Conservation (phyloP, 1,140 invertebrate genomes). For the Scaptomyza montana region DNA sequence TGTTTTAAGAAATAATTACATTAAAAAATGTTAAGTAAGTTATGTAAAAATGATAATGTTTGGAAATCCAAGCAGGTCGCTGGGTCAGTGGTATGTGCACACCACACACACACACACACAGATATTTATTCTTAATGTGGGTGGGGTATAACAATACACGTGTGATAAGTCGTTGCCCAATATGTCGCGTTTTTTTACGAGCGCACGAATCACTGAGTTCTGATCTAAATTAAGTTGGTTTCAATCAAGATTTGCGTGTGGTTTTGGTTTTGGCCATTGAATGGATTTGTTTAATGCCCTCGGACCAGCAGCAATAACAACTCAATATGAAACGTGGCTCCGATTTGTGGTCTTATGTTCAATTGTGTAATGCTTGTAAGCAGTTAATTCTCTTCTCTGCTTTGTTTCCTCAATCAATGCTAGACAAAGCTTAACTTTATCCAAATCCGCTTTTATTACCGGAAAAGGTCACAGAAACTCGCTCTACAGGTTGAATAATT, state of each 20-base stretch:
- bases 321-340: conserved; percentile 72
- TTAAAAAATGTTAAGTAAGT: too few species aligned
- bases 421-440: conserved; percentile 4
- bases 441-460: conserved; percentile 15
- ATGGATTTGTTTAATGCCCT: conserved; percentile 76
- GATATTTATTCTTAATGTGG: conserved; percentile 4
- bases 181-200: conserved; percentile 79
- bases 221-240: conserved; percentile 81
- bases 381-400: conserved; percentile 50
- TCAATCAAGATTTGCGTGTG: conserved; percentile 78
- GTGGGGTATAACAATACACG: conserved; percentile 40
- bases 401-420: conserved; percentile 21
- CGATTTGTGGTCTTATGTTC: conserved; percentile 57
- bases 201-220: conserved; percentile 75
- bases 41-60: too few species aligned
- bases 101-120: neutral
- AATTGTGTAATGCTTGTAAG: conserved; percentile 56
- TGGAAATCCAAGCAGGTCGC: too few species aligned
- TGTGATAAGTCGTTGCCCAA: conserved; percentile 76
- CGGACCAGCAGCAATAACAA: conserved; percentile 47
- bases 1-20: too few species aligned
- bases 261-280: conserved; percentile 54
- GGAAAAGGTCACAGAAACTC: conserved; percentile 13
- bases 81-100: conserved; percentile 43
- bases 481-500: conserved; percentile 6